Percentiles rank a stretch among this genome's conserved stretches.
These are phyloP conservation scores for Dendrocincla fuliginosa DNA, from an alignment of 2,797 vertebrate genomes.

Conservation along the genomic window DNA sequence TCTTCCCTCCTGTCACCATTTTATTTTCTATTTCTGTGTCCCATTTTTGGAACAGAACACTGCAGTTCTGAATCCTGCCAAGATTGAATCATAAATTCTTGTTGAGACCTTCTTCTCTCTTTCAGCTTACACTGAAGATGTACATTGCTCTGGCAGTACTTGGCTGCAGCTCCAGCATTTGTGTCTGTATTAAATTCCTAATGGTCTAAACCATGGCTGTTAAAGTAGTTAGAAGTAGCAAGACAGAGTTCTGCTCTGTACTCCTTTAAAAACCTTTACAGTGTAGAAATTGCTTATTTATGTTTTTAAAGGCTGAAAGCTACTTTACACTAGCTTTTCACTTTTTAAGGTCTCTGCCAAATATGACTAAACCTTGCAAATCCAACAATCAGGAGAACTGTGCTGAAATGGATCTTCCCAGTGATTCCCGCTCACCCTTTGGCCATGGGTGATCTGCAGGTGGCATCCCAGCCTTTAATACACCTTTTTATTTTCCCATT, in stretches of 20 bases:
- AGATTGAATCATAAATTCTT: neutral
- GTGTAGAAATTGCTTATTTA: neutral
- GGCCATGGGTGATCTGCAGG: accelerated
- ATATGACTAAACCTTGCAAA: neutral
- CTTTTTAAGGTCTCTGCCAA: neutral
- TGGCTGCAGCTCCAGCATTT: neutral
- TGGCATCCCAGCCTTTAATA: neutral
- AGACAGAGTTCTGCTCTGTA: neutral
- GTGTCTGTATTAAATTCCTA: neutral
- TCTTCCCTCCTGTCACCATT: neutral
- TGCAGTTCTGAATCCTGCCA: neutral
- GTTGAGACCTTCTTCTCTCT: neutral
- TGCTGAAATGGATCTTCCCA: neutral
- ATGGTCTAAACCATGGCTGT: neutral
- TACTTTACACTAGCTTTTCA: neutral
- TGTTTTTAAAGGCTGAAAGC: neutral
- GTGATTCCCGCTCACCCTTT: neutral
- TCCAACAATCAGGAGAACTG: neutral
- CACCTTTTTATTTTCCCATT: neutral
- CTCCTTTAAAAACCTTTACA: neutral
- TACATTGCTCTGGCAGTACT: neutral
- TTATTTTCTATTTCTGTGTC: neutral
- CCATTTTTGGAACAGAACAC: neutral
- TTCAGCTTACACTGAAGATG: neutral
- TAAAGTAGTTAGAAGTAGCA: neutral